phyloP scores from a whole-genome alignment of 2,113 vertebrate species.

The Leucopsar rothschildi region DNA sequence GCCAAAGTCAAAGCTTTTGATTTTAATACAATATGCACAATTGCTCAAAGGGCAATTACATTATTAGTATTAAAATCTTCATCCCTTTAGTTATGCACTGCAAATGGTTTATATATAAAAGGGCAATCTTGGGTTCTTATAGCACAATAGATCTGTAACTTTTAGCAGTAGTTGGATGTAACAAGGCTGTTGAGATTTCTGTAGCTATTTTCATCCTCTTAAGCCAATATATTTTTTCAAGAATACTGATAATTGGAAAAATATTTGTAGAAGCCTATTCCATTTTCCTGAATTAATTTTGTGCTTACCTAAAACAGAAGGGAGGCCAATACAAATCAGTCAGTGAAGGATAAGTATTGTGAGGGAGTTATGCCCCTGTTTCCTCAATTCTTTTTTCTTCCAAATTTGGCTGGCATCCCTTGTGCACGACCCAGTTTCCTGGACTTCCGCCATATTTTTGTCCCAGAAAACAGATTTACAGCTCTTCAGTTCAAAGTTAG shows the following conservation, averaged over 20 bases:
- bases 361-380: neutral
- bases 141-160: neutral
- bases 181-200: neutral
- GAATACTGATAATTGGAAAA: neutral
- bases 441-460: neutral
- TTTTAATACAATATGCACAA: neutral
- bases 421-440: neutral
- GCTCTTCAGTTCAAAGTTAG: neutral
- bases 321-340: neutral
- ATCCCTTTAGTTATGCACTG: neutral
- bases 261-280: neutral
- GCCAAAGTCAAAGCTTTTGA: constrained; percentile 43
- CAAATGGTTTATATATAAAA: neutral
- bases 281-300: neutral
- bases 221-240: neutral
- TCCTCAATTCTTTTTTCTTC: neutral
- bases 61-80: constrained; percentile 31
- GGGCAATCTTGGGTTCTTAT: neutral
- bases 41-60: constrained; percentile 31
- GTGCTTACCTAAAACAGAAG: neutral
- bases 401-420: neutral
- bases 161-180: neutral
- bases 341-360: neutral
- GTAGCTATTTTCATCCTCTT: neutral
- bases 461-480: neutral